These are phyloP conservation scores for Zelleria hepariella DNA, from an alignment of 2,888 invertebrate species.

Conservation along the genomic window DNA sequence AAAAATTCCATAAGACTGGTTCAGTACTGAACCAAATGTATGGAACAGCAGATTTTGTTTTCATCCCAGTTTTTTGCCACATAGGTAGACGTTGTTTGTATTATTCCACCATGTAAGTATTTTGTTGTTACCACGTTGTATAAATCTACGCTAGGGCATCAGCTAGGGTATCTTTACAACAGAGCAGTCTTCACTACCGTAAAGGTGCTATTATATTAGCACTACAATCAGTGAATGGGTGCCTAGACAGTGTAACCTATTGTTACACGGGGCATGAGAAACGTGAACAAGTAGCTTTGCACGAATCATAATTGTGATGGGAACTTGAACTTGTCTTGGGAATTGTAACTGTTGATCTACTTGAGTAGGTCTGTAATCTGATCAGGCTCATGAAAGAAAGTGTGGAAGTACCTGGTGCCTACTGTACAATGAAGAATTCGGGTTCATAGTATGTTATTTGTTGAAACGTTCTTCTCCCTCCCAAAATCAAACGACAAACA, in stretches of 20 bases:
- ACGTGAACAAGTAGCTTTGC: background rate
- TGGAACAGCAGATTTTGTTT: too few species aligned
- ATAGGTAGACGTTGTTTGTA: too few species aligned
- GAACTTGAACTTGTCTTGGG: slow-evolving; percentile 17
- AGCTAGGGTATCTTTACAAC: background rate
- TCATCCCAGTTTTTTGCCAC: too few species aligned
- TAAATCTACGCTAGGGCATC: too few species aligned
- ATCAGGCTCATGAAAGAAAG: background rate
- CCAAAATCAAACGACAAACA: too few species aligned
- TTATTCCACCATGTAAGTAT: too few species aligned
- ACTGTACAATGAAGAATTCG: too few species aligned
- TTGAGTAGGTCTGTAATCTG: background rate
- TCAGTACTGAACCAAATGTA: too few species aligned
- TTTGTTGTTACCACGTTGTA: background rate
- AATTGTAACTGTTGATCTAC: slow-evolving; percentile 13
- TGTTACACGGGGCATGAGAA: background rate
- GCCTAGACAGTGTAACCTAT: background rate
- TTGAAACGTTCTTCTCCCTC: too few species aligned
- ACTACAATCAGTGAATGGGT: background rate
- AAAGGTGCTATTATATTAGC: background rate
- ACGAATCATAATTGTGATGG: slow-evolving; percentile 3
- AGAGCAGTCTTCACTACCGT: background rate
- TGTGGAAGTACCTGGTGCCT: too few species aligned
- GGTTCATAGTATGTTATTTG: too few species aligned
- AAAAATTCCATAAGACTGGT: too few species aligned